These are phyloP conservation scores for Monopterus albus DNA, from an alignment of 2,113 vertebrate species.

Conservation along the genomic window DNA sequence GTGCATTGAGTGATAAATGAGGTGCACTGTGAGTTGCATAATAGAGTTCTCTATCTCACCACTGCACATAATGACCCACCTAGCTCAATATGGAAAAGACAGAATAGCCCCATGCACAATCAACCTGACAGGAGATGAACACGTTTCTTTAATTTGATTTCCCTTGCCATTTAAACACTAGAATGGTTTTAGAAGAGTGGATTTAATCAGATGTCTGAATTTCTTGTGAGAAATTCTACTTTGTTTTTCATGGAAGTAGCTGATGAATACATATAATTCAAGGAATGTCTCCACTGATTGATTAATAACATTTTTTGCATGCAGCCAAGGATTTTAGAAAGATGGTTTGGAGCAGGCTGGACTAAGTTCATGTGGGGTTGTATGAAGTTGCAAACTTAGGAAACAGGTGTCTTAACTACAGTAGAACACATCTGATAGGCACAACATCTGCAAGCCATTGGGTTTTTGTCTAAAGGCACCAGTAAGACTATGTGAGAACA, in stretches of 20 bases:
- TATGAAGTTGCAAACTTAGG: too few relatives aligned
- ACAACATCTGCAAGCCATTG: background rate
- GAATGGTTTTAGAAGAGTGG: background rate
- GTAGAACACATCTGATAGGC: background rate
- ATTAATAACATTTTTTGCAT: too few relatives aligned
- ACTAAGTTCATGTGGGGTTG: background rate
- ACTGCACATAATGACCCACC: conserved; percentile 34
- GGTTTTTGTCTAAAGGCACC: background rate
- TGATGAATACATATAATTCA: background rate
- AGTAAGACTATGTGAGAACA: background rate
- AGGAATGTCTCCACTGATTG: conserved; percentile 5
- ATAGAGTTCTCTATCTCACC: conserved; percentile 36
- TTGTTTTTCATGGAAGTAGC: background rate
- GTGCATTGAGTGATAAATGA: conserved; percentile 51
- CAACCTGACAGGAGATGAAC: conserved; percentile 32
- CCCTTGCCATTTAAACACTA: conserved; percentile 14
- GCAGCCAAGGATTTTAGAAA: too few relatives aligned
- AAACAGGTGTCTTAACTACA: too few relatives aligned
- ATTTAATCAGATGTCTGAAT: conserved; percentile 34
- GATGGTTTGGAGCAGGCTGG: background rate
- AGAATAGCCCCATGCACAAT: conserved; percentile 18
- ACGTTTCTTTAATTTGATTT: conserved; percentile 24
- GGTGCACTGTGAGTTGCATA: conserved; percentile 38
- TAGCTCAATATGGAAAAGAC: conserved; percentile 9
- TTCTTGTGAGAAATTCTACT: conserved; percentile 1